Conservation (phyloP, 2,797 vertebrate genomes). For the Sebastes baramenuke region DNA sequence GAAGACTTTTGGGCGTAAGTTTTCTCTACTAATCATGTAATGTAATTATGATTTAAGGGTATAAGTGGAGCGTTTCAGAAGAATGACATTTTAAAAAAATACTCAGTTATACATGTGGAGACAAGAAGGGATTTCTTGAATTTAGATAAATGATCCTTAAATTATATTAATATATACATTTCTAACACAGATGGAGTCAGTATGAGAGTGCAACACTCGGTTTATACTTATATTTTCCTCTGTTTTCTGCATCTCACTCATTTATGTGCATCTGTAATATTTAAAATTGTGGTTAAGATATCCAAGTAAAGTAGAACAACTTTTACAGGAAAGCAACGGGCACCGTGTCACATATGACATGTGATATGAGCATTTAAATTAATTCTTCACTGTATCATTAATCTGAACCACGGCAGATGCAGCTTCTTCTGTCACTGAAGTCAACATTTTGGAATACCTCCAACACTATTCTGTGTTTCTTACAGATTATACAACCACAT, state of each 20-base stretch:
- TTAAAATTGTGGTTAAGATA: background rate
- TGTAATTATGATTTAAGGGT: background rate
- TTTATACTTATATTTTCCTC: background rate
- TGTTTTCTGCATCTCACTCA: background rate
- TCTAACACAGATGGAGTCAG: background rate
- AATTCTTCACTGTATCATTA: background rate
- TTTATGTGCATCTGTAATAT: background rate
- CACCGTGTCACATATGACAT: background rate
- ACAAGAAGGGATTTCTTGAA: background rate
- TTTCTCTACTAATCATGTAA: background rate
- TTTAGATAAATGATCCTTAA: background rate
- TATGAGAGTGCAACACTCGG: background rate
- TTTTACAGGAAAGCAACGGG: background rate
- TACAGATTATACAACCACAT: slow-evolving; percentile 89
- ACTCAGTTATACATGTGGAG: background rate
- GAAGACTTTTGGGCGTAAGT: slow-evolving; percentile 91
- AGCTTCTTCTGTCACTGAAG: background rate
- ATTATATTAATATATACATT: background rate
- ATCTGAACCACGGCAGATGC: background rate
- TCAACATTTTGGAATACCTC: background rate
- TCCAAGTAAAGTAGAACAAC: background rate
- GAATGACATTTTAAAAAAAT: background rate
- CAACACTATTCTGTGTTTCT: slow-evolving; percentile 24
- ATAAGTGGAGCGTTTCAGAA: background rate
- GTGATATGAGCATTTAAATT: background rate